Evolutionary conservation across 1,140 invertebrate species (phyloP).

Genomic region (Procambarus virginalis): DNA sequence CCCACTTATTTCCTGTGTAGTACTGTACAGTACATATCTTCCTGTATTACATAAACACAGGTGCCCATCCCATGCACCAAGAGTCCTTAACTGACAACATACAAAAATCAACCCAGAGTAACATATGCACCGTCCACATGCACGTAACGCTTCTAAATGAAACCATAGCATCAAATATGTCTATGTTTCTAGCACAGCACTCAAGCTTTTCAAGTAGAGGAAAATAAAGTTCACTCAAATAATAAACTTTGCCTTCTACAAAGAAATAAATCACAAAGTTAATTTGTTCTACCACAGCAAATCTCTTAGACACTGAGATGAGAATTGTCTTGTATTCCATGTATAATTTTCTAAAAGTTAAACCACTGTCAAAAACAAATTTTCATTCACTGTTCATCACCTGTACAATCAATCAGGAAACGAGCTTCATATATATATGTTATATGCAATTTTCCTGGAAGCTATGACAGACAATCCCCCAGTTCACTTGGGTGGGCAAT

Average conservation of each 20-base stretch:
- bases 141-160: slow-evolving; percentile 61
- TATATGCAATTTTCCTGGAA: background rate
- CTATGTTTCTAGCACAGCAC: slow-evolving; percentile 66
- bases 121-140: slow-evolving; percentile 59
- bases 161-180: slow-evolving; percentile 65
- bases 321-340: slow-evolving; percentile 18
- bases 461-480: background rate
- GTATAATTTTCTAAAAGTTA: background rate
- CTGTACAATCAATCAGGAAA: background rate
- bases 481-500: slow-evolving; percentile 45
- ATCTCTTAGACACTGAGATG: slow-evolving; percentile 44
- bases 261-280: slow-evolving; percentile 52
- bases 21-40: slow-evolving; percentile 17
- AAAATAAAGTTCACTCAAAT: slow-evolving; percentile 55
- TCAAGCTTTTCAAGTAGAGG: slow-evolving; percentile 46
- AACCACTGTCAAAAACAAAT: slow-evolving; percentile 9
- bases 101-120: slow-evolving; percentile 63
- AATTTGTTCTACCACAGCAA: slow-evolving; percentile 56
- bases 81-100: slow-evolving; percentile 45
- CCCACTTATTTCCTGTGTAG: slow-evolving; percentile 30
- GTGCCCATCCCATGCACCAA: slow-evolving; percentile 46
- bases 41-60: slow-evolving; percentile 45
- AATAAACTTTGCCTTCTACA: slow-evolving; percentile 51
- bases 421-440: slow-evolving; percentile 1
- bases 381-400: background rate